These are phyloP conservation scores for Phrynocephalus vlangalii DNA, from an alignment of 2,797 vertebrate species.

Conservation along the genomic window DNA sequence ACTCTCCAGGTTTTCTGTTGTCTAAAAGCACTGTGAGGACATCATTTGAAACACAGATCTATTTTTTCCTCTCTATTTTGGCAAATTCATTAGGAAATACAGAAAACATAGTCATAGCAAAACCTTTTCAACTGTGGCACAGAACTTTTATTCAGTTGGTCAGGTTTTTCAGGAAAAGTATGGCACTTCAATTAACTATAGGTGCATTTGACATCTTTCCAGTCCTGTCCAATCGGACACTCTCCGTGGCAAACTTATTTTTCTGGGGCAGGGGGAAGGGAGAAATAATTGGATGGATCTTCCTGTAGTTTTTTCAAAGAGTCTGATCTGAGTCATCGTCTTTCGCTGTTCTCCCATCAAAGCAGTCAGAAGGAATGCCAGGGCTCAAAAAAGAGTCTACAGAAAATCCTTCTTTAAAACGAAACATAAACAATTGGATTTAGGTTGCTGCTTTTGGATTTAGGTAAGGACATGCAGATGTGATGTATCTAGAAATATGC, in stretches of 20 bases:
- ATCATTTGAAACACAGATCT: background rate
- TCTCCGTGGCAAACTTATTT: slow-evolving; percentile 54
- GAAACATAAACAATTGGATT: slow-evolving; percentile 54
- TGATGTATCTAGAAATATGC: background rate
- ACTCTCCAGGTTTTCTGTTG: slow-evolving; percentile 21
- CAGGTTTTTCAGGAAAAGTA: slow-evolving; percentile 30
- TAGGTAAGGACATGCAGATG: slow-evolving; percentile 6
- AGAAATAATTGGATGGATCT: slow-evolving; percentile 35
- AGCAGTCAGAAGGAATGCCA: slow-evolving; percentile 54
- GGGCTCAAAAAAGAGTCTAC: slow-evolving; percentile 58
- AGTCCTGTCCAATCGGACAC: slow-evolving; percentile 52
- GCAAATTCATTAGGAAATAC: slow-evolving; percentile 24
- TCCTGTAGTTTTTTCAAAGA: slow-evolving; percentile 47
- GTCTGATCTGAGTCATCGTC: slow-evolving; percentile 47
- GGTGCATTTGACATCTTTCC: slow-evolving; percentile 51
- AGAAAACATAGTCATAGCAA: slow-evolving; percentile 27
- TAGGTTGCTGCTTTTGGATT: slow-evolving; percentile 41
- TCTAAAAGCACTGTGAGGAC: background rate
- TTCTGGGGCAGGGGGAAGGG: slow-evolving; percentile 43
- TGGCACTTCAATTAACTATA: slow-evolving; percentile 25
- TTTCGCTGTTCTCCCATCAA: slow-evolving; percentile 48
- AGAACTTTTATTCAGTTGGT: slow-evolving; percentile 31
- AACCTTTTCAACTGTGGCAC: slow-evolving; percentile 25
- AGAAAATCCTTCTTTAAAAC: slow-evolving; percentile 29
- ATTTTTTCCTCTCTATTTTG: background rate